Evolutionary conservation across 2,797 vertebrate species (phyloP), one percentile per base, ranked within the genome.

Genomic region (Urosaurus nigricauda): DNA sequence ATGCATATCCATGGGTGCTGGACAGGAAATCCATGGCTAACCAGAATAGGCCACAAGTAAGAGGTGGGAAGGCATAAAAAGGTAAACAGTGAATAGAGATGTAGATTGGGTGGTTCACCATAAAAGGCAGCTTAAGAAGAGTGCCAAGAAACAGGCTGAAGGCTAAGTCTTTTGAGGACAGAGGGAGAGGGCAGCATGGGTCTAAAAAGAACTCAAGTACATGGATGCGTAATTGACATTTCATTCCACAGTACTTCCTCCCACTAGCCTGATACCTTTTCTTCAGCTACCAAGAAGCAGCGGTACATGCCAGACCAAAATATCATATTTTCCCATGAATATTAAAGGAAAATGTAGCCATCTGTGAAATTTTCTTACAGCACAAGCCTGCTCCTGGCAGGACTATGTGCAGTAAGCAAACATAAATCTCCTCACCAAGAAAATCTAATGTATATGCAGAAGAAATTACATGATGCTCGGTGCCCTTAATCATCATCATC

Each of bases 1-100:
- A 68, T 84, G 16, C 32, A 13, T 53, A 17, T 74, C 71, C 78
- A 85, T 26, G 29, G 83, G 47, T 86, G 40, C 19, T 85, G 70
- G 58, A 82, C 56, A 89, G 70, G 86, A 86, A 86, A 63, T 86
- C 26, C 70, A 75, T 19, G 56, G 79, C 82, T 86, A 89, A 86
- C 84, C 68, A 74, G 32, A 51, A 29, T 63, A 75, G 68, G 6
- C 70, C 88, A 82, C 71, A 81, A 86, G 74, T 82, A 77, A 89
- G 79, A 86, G 70, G 79, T 53, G 71, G 56, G 43, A 43, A 86
- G 58, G 26, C 84, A 43, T 40, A 85, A n/a, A 13, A 82, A 77
- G 70, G 68, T 65, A 85, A 85, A 81, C 70, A 84, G 58, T 74
- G n/a, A 81, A 35, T 60, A 53, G 32, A 79, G 43, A 53, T 70